Base-by-base conservation (phyloP, 2,113 vertebrate genomes). In the Otis tarda region DNA sequence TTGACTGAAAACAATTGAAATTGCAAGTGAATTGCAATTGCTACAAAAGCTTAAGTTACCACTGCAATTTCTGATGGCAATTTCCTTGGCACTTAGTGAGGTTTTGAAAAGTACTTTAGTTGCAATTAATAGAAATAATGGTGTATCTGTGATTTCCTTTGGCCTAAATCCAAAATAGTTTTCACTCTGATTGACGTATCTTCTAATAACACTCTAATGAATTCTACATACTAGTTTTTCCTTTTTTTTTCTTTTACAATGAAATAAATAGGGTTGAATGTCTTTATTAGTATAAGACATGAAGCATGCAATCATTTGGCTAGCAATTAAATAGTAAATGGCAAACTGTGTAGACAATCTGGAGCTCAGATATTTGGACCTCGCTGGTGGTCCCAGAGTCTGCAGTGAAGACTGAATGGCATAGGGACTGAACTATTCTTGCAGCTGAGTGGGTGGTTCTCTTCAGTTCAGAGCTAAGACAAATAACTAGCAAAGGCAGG, bases 381-480 rank as follows among this genome's bases (percentile, higher is more conserved):
- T 68, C 83, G 24, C 45, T 61, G 88, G 80, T 92, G 92, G 65
- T 94, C 76, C 55, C 35, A 68, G 68, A 75, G n/a, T 41, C 53
- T 93, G 69, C 73, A 89, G 35, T n/a, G 60, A 92, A 75, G 69
- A 56, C 18, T 90, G 64, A 68, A 24, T 61, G 47, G 43, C 43
- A 68, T 9, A 67, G 88, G 12, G 49, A 83, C 28, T 56, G 68
- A 83, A 77, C 83, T 96, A 90, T 96, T 96, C 90, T 90, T 95
- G 88, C 75, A 86, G 73, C 16, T 84, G 76, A 92, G 90, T 97
- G 75, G 93, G 92, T 96, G 92, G 95, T 95, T 97, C 95, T 93
- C 74, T 97, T 52, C 88, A 91, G 65, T 68, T 94, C 76, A 92
- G 83, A 90, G 73, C 45, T 89, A 90, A 93, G 92, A 81, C 69